phyloP scores from a whole-genome alignment of 2,113 vertebrate genomes.

The Gallinago paraguaiae region DNA sequence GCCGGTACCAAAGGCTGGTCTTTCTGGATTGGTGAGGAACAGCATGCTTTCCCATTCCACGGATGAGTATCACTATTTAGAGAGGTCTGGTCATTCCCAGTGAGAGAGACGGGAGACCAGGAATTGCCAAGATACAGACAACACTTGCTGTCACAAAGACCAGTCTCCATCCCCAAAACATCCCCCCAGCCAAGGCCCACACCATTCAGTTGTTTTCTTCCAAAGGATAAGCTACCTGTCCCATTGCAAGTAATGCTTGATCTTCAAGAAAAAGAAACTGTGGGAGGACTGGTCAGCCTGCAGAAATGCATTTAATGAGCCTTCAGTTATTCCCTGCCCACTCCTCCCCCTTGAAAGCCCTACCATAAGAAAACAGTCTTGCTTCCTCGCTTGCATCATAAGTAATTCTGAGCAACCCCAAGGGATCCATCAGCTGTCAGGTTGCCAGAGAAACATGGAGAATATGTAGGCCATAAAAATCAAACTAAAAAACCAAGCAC shows the following conservation, averaged over 20 bases:
- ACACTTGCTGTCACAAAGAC: background rate
- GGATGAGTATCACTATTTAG: background rate
- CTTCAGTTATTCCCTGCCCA: constrained; percentile 1
- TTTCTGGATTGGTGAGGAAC: background rate
- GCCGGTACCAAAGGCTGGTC: background rate
- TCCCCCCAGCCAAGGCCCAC: background rate
- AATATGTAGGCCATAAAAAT: constrained; percentile 84
- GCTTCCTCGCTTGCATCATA: constrained; percentile 69
- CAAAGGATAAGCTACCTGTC: background rate
- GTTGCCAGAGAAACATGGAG: constrained; percentile 78
- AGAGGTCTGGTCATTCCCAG: background rate
- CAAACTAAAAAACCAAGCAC: constrained; percentile 72
- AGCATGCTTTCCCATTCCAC: background rate
- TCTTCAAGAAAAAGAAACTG: background rate
- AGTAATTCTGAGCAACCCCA: constrained; percentile 74
- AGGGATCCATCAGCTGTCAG: constrained; percentile 82
- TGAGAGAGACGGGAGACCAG: background rate
- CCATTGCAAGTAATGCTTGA: background rate
- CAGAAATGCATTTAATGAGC: constrained; percentile 41
- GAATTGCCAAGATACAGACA: background rate
- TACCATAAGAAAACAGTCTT: constrained; percentile 45
- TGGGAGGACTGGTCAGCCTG: constrained; percentile 31
- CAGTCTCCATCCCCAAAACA: background rate
- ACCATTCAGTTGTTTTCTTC: background rate
- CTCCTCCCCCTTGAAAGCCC: background rate